A percentile compares a stretch with the other conserved stretches of the same genome.
Evolutionary conservation across 2,113 vertebrate genomes (phyloP).

Genomic region (Hypanus sabinus): DNA sequence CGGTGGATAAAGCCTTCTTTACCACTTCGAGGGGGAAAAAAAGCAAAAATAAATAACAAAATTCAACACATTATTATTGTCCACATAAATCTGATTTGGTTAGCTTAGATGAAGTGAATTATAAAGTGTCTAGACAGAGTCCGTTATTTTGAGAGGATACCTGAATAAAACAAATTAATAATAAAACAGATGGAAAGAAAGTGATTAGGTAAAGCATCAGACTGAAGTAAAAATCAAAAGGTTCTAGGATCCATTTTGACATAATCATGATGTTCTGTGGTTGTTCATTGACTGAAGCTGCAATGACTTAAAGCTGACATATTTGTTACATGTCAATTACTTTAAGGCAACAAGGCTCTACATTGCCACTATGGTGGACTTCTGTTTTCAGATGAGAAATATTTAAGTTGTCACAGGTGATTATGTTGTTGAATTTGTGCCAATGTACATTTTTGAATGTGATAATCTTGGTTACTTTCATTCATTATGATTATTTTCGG

Average conservation of each 20-base stretch:
- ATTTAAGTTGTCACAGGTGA: not conserved
- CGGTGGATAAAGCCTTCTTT: no score
- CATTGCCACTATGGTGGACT: not conserved
- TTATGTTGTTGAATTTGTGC: not conserved
- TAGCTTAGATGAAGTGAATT: not conserved
- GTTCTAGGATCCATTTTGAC: not conserved
- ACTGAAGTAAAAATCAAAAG: not conserved
- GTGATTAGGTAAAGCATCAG: not conserved
- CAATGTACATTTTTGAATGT: not conserved
- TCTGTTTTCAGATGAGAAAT: not conserved
- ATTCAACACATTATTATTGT: not conserved
- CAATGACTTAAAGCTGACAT: not conserved
- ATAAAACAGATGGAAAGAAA: no score
- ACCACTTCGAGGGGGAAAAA: not conserved
- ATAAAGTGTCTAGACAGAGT: not conserved
- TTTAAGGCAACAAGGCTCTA: not conserved
- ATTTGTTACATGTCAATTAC: not conserved
- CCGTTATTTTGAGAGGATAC: not conserved
- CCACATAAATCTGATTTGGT: not conserved
- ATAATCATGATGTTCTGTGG: not conserved
- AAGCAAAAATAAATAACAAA: not conserved
- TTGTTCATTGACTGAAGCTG: not conserved
- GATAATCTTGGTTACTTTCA: not conserved
- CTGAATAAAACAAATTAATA: not conserved
- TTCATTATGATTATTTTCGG: not conserved